Conservation (phyloP, 2,797 vertebrate species). For the Lithobates pipiens region DNA sequence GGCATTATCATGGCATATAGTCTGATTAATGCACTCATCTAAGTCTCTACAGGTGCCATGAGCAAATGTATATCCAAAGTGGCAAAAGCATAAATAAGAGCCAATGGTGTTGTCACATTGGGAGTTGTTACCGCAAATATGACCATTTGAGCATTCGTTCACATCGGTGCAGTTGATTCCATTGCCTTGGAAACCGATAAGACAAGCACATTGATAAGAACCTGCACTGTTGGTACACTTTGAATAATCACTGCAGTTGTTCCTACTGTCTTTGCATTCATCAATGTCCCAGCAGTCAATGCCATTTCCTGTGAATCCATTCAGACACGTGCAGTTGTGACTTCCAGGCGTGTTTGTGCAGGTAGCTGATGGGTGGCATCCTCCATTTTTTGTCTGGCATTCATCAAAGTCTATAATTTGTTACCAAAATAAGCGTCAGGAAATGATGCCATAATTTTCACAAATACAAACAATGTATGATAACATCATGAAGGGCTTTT, state of each 20-base stretch:
- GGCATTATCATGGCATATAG: conserved; percentile 71
- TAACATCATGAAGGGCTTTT: background rate
- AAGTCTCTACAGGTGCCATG: conserved; percentile 76
- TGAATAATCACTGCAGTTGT: conserved; percentile 78
- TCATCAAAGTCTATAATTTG: conserved; percentile 90
- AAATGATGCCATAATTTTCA: conserved; percentile 56
- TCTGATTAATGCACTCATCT: conserved; percentile 71
- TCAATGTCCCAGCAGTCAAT: conserved; percentile 81
- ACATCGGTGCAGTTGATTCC: conserved; percentile 77
- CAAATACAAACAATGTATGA: conserved; percentile 9
- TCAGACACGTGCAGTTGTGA: conserved; percentile 78
- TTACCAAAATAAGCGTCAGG: conserved; percentile 84
- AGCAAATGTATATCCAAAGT: conserved; percentile 69
- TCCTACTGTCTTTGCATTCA: conserved; percentile 76
- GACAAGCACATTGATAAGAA: conserved; percentile 79
- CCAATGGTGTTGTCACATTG: conserved; percentile 78
- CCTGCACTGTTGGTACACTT: conserved; percentile 77
- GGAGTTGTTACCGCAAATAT: conserved; percentile 74
- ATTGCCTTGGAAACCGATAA: conserved; percentile 76
- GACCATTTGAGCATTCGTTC: conserved; percentile 76
- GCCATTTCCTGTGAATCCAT: conserved; percentile 77
- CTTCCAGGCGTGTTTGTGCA: conserved; percentile 80
- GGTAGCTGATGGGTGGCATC: conserved; percentile 79
- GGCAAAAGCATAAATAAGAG: conserved; percentile 77
- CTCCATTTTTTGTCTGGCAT: conserved; percentile 82